Evolutionary conservation across 2,797 vertebrate genomes (phyloP), one percentile per base, ranked within the genome.

Genomic region (Molossus molossus): DNA sequence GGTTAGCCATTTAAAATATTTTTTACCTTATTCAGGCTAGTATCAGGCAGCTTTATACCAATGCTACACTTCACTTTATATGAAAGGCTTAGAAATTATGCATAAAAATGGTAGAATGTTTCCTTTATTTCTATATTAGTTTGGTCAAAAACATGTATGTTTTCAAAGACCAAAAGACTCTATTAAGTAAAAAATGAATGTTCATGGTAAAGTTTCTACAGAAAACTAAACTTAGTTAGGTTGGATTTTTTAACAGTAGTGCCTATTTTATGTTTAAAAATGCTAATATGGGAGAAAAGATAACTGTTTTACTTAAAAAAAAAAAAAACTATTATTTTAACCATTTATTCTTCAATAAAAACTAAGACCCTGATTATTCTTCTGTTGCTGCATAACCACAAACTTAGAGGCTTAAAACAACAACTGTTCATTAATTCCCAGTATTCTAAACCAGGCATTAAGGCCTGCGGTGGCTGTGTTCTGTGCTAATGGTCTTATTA

Each of bases 101-200:
- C 69, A 18, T 69, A 75, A 91, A 85, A 77, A 40, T 62, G 25
- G 12, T 17, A 91, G 62, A 79, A 73, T 60, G 21, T 55, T 33
- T 40, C n/a, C 95, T 86, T 88, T 50, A 87, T 96, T 94, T 92
- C 25, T 79, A 17, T 76, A 53, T 88, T 57, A 65, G 8, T 83
- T 92, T 91, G 70, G 27, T 87, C 25, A 87, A 89, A 89, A 79
- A 72, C 55, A 81, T 6, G 53, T 17, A 55, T 69, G 53, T 40
- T 33, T 87, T n/a, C 23, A 81, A 86, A 88, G 82, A 80, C 57
- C 64, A 91, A 65, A 87, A 20, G 57, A 83, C 3, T 45, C n/a
- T 50, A 6, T 65, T 89, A 79, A 77, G 64, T 55, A 53, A 69
- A 92, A 96, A 85, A 65, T 33, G 27, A 79, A 84, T 75, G n/a